Conservation (phyloP, 2,888 invertebrate genomes). For the Philonicus albiceps region DNA sequence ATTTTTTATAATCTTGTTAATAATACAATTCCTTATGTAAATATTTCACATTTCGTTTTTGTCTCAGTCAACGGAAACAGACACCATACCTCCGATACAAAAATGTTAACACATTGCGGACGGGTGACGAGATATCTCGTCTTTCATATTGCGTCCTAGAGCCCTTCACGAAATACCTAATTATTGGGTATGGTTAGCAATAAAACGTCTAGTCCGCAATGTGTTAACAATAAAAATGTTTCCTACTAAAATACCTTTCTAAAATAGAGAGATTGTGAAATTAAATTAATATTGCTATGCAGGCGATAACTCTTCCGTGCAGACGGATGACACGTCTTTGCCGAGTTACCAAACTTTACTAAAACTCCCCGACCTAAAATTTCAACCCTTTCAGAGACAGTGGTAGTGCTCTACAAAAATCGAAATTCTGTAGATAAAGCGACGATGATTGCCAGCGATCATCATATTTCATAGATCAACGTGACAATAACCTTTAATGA, state of each 20-base stretch:
- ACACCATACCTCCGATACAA: too few relatives aligned
- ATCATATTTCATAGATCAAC: slow-evolving; percentile 19
- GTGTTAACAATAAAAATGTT: too few relatives aligned
- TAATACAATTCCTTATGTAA: too few relatives aligned
- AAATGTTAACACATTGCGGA: too few relatives aligned
- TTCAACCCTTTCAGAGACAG: not conserved
- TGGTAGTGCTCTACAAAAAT: not conserved
- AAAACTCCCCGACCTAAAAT: not conserved
- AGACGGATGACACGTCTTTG: not conserved
- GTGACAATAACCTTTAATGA: slow-evolving; percentile 37
- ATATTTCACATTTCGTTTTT: too few relatives aligned
- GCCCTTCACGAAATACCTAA: too few relatives aligned
- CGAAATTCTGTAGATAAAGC: not conserved
- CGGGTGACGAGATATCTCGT: too few relatives aligned
- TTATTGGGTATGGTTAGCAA: too few relatives aligned
- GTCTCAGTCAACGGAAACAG: too few relatives aligned
- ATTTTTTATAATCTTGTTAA: too few relatives aligned
- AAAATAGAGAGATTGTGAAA: not conserved
- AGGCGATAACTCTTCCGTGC: not conserved
- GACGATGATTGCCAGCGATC: not conserved
- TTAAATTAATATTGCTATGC: not conserved
- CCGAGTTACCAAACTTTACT: not conserved
- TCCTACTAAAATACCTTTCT: not conserved
- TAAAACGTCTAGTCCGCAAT: too few relatives aligned
- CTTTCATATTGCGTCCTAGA: too few relatives aligned